Conservation (phyloP, 1,140 invertebrate species). For the Apis dorsata region DNA sequence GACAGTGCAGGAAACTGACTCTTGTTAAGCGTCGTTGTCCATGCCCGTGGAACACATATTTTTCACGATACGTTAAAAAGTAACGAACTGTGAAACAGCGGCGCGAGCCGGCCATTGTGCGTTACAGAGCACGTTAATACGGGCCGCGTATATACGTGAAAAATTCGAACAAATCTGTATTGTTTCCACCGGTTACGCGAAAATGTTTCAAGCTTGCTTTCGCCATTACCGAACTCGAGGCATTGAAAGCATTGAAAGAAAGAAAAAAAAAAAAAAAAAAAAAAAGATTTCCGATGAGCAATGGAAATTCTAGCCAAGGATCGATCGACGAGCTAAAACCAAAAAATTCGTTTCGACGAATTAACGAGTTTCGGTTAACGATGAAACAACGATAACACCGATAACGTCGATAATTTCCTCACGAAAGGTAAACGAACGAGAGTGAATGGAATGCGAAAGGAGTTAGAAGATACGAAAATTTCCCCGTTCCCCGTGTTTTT, state of each 20-base stretch:
- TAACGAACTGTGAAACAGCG: slow-evolving; percentile 44
- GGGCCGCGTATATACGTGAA: slow-evolving; percentile 7
- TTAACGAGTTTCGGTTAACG: neutral
- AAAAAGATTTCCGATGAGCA: neutral
- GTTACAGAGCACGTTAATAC: slow-evolving; percentile 36
- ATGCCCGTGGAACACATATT: slow-evolving; percentile 19
- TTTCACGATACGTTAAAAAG: slow-evolving; percentile 39
- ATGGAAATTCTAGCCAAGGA: neutral
- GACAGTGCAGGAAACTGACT: slow-evolving; percentile 4
- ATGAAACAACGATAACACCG: neutral
- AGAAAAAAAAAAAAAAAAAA: neutral
- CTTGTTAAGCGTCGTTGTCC: slow-evolving; percentile 24
- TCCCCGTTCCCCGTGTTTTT: neutral
- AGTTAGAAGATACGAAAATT: neutral
- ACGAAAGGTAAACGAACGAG: too few relatives aligned
- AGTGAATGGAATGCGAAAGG: too few relatives aligned
- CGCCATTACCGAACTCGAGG: neutral
- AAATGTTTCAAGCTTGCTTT: slow-evolving; percentile 2
- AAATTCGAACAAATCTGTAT: slow-evolving; percentile 33
- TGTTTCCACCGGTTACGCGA: slow-evolving; percentile 8
- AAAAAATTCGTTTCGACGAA: neutral
- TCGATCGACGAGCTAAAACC: neutral
- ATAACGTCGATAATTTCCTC: neutral
- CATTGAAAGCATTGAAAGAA: neutral
- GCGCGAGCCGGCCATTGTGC: slow-evolving; percentile 14